Conservation (phyloP, 2,888 invertebrate species). For the Amblyjoppa fuscipennis region DNA sequence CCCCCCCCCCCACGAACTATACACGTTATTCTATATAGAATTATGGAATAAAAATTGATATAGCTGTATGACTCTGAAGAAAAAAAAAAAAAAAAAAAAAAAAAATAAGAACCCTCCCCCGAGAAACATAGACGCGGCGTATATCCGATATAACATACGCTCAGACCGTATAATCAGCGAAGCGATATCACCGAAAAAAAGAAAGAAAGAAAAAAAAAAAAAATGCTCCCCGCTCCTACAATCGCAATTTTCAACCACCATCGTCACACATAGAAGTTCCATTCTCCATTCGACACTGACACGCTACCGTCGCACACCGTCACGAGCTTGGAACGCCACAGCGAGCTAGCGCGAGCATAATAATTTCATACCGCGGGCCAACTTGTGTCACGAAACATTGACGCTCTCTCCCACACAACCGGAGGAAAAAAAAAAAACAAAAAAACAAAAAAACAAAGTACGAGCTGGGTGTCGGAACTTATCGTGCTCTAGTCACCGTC, state of each 20-base stretch:
- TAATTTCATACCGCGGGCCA: constrained; percentile 6
- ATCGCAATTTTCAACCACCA: constrained; percentile 20
- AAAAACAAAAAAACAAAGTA: background rate
- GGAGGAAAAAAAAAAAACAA: constrained; percentile 11
- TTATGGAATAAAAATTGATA: constrained; percentile 37
- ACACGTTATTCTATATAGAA: constrained; percentile 55
- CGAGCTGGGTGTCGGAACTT: background rate
- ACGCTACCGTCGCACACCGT: constrained; percentile 59
- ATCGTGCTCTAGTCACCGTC: constrained; percentile 8
- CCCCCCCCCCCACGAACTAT: constrained; percentile 34
- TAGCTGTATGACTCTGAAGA: constrained; percentile 27
- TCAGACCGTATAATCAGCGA: constrained; percentile 28
- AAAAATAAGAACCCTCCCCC: background rate
- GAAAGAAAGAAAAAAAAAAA: constrained; percentile 32
- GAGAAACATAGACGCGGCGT: constrained; percentile 11
- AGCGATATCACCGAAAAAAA: constrained; percentile 8
- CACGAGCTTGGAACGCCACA: constrained; percentile 58
- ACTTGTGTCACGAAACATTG: constrained; percentile 9
- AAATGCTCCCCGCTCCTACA: constrained; percentile 36
- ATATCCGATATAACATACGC: background rate
- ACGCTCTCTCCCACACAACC: background rate
- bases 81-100: constrained; percentile 3
- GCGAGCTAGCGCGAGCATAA: constrained; percentile 25
- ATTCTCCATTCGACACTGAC: constrained; percentile 46
- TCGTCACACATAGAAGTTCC: constrained; percentile 44